Evolutionary conservation across 1,140 invertebrate species (phyloP), one percentile per base, ranked within the genome.

Genomic region (Chrysomallon squamiferum): DNA sequence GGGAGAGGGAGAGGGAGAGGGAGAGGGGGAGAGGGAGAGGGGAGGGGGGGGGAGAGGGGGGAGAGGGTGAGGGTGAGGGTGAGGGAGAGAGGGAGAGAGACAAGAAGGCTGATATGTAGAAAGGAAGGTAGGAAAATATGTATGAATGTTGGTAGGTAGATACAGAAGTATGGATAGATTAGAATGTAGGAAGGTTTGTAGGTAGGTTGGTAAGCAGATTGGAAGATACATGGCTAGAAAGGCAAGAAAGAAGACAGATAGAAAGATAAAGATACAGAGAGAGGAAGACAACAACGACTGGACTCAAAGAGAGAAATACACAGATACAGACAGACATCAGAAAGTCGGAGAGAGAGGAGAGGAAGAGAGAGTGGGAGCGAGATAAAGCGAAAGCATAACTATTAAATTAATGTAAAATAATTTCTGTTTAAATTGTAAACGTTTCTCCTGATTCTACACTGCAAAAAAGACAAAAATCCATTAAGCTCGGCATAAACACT

Each of bases 21-120:
- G 56, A 58, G 56, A 58, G 56, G 32, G 56, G 32, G 56, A 58
- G 56, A 58, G 56, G 32, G 56, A 58, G 56, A 58, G 35, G 6
- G 35, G 30, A 33, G 6, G 20, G 30, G 35, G 6, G 35, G 56
- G 35, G 30, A 33, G 35, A n/a, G 32, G 56, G 22, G 25, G 18
- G 29, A 58, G 18, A 58, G 56, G 32, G 27, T 3, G 30, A 58
- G 25, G 18, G n/a, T n/a, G 35, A 13, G 35, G 30, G 35, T 2
- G 20, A 35, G 35, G 6, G 35, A 29, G 35, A 35, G 35, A 33
- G 25, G 32, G 56, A 18, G 25, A 25, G 29, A 58, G 18, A 58
- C 22, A 58, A 6, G 6, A 35, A 58, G 25, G 18, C n/a, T n/a
- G n/a, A n/a, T n/a, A n/a, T n/a, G n/a, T n/a, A n/a, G n/a, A n/a